Conservation (phyloP, 1,140 invertebrate genomes). For the Euura saliciscinereae region DNA sequence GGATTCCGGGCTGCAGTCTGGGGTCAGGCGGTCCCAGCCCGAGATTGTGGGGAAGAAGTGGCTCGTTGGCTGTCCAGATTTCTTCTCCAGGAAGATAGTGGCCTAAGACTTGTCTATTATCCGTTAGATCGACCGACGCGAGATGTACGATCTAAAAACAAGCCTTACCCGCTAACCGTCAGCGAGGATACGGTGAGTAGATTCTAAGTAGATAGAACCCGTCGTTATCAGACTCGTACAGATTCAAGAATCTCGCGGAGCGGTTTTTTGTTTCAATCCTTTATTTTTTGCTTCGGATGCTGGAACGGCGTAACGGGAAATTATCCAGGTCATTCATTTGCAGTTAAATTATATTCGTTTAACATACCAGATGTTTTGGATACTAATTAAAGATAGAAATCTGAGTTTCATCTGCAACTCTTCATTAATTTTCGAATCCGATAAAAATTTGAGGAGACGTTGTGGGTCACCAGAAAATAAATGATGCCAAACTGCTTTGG, state of each 20-base stretch:
- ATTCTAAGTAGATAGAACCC: neutral
- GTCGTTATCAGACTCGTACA: neutral
- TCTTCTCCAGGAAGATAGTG: slow-evolving; percentile 61
- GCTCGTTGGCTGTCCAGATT: slow-evolving; percentile 67
- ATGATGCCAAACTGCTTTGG: too few relatives aligned
- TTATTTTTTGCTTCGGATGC: slow-evolving; percentile 1
- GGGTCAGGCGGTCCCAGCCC: slow-evolving; percentile 57
- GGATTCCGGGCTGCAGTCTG: slow-evolving; percentile 57
- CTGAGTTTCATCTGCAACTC: too few relatives aligned
- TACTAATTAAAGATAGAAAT: too few relatives aligned
- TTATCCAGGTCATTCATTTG: too few relatives aligned
- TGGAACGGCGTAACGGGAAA: neutral
- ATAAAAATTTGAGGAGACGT: too few relatives aligned
- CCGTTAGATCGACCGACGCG: slow-evolving; percentile 54
- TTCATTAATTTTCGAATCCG: too few relatives aligned
- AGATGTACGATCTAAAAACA: slow-evolving; percentile 37
- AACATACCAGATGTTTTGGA: too few relatives aligned
- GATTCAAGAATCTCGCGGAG: too few relatives aligned
- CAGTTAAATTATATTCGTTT: too few relatives aligned
- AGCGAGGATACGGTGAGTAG: slow-evolving; percentile 41
- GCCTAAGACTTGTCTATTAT: slow-evolving; percentile 65
- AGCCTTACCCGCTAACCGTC: slow-evolving; percentile 37
- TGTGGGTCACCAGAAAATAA: too few relatives aligned
- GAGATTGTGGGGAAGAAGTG: slow-evolving; percentile 68
- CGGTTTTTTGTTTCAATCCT: too few relatives aligned